These are phyloP conservation scores for Gallinago paraguaiae DNA, from an alignment of 2,113 vertebrate species.

Conservation along the genomic window DNA sequence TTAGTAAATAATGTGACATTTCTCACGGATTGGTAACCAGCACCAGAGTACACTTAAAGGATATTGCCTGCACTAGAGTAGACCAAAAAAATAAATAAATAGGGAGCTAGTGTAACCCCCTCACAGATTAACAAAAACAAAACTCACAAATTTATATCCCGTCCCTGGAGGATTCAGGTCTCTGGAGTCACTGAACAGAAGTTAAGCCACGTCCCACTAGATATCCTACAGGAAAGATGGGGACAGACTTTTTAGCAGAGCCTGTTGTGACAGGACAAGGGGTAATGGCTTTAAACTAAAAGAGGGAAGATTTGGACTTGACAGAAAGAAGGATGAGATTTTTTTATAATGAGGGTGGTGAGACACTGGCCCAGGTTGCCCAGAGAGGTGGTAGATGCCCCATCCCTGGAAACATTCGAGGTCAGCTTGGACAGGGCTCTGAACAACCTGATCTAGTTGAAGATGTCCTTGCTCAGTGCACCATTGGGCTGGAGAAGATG, in stretches of 20 bases:
- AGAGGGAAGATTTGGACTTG: neutral
- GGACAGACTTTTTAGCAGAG: neutral
- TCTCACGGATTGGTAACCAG: neutral
- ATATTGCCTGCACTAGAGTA: accelerated
- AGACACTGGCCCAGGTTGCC: neutral
- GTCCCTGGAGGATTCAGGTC: neutral
- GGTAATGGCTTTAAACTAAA: neutral
- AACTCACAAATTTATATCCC: too few relatives aligned
- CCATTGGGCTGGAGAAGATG: neutral
- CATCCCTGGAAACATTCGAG: neutral
- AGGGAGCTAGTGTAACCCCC: neutral
- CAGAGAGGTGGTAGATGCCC: neutral
- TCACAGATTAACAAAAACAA: neutral
- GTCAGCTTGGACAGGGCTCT: neutral
- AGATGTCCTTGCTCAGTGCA: neutral
- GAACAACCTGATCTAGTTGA: neutral
- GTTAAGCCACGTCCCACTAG: neutral
- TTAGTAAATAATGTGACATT: neutral
- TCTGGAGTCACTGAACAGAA: neutral
- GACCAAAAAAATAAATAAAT: neutral
- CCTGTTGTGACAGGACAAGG: neutral
- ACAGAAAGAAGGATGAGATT: neutral
- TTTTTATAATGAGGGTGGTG: neutral
- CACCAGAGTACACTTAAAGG: too few relatives aligned
- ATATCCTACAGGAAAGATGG: neutral